These are phyloP conservation scores for Sinhomidia bicolor DNA, from an alignment of 2,888 invertebrate species.

Conservation along the genomic window DNA sequence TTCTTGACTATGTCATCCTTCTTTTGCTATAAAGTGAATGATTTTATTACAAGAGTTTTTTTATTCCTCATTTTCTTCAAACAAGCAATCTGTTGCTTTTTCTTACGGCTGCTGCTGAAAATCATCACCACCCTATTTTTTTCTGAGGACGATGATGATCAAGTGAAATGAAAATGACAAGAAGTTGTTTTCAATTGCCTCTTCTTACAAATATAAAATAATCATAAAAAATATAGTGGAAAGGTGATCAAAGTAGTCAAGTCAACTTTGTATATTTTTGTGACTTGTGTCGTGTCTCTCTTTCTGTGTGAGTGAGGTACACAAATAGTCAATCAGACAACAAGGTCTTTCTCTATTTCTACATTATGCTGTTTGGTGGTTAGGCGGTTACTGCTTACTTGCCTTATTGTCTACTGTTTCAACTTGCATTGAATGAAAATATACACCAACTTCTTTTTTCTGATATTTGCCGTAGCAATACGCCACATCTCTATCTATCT, in stretches of 20 bases:
- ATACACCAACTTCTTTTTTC: too few species aligned
- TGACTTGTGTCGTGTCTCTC: neutral
- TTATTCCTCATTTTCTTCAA: neutral
- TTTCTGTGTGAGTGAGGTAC: neutral
- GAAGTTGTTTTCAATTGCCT: slow-evolving; percentile 26
- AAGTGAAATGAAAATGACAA: slow-evolving; percentile 28
- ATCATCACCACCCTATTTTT: slow-evolving; percentile 23
- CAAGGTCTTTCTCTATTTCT: neutral
- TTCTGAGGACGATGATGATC: neutral
- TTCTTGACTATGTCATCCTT: slow-evolving; percentile 31
- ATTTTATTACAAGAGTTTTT: slow-evolving; percentile 24
- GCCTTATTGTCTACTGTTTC: too few species aligned
- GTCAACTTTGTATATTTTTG: neutral
- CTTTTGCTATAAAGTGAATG: slow-evolving; percentile 20
- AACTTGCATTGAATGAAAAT: too few species aligned
- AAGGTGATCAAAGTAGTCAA: slow-evolving; percentile 5
- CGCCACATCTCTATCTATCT: too few species aligned
- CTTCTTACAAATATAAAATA: slow-evolving; percentile 2
- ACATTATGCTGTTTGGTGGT: neutral
- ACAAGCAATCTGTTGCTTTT: neutral
- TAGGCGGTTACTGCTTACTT: neutral
- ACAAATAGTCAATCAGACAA: neutral
- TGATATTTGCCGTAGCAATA: too few species aligned
- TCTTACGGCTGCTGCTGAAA: neutral
- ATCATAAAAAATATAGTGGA: slow-evolving; percentile 11